Conservation (phyloP, 1,140 invertebrate genomes). For the Portunus trituberculatus region DNA sequence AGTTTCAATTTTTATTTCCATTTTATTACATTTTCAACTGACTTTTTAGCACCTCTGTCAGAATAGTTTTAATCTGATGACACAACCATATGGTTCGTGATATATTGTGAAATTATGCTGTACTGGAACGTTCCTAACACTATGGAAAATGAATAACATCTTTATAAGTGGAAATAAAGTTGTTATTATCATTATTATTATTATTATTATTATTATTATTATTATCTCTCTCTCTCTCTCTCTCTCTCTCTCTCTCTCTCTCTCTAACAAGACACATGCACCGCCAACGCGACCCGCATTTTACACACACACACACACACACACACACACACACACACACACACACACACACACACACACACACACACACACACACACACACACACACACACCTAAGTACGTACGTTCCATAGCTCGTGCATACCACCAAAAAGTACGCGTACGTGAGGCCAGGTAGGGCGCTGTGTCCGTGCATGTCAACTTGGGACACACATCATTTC, state of each 20-base stretch:
- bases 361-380: neutral
- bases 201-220: no score
- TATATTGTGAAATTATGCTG: no score
- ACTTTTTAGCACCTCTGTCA: no score
- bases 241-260: constrained; percentile 7
- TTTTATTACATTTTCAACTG: no score
- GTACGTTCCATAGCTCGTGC: neutral
- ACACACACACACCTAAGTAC: neutral
- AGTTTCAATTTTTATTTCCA: no score
- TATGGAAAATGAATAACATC: no score
- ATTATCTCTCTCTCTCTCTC: neutral
- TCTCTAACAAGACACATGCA: neutral
- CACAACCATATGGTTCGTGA: no score
- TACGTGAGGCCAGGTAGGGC: neutral
- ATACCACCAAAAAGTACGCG: neutral
- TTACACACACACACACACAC: constrained; percentile 1
- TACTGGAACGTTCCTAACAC: no score
- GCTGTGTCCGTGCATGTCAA: neutral
- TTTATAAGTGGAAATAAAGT: no score
- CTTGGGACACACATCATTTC: neutral
- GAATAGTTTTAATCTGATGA: no score
- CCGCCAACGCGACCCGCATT: neutral
- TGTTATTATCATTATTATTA: no score
- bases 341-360: neutral
- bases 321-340: neutral